These are phyloP conservation scores for Eueremaeus valkanovi DNA, from an alignment of 2,888 invertebrate genomes.

Conservation along the genomic window DNA sequence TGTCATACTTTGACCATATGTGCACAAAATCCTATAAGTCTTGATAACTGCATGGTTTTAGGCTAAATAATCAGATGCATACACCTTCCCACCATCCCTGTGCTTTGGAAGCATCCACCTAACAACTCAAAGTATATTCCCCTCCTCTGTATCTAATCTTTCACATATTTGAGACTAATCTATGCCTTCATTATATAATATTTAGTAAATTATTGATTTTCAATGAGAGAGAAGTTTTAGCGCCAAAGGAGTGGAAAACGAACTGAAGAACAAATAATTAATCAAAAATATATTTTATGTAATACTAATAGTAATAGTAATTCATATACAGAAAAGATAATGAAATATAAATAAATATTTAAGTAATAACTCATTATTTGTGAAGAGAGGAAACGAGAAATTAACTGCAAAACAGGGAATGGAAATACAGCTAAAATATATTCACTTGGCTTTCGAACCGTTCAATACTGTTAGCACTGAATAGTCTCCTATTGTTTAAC, in stretches of 20 bases:
- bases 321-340: background rate
- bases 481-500: background rate
- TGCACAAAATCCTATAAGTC: too few relatives aligned
- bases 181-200: too few relatives aligned
- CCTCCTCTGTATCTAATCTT: too few relatives aligned
- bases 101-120: too few relatives aligned
- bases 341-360: background rate
- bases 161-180: too few relatives aligned
- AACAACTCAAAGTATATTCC: too few relatives aligned
- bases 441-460: too few relatives aligned
- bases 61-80: too few relatives aligned
- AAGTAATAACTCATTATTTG: conserved; percentile 8
- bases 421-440: background rate
- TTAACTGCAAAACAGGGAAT: background rate
- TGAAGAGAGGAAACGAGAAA: background rate
- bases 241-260: background rate
- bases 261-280: background rate
- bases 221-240: background rate
- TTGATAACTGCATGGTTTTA: too few relatives aligned
- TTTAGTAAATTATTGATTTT: too few relatives aligned
- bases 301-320: background rate
- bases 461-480: background rate
- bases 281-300: background rate
- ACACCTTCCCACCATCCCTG: too few relatives aligned
- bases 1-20: too few relatives aligned